phyloP scores from a whole-genome alignment of 2,113 vertebrate species.

The Perca schrenkii region DNA sequence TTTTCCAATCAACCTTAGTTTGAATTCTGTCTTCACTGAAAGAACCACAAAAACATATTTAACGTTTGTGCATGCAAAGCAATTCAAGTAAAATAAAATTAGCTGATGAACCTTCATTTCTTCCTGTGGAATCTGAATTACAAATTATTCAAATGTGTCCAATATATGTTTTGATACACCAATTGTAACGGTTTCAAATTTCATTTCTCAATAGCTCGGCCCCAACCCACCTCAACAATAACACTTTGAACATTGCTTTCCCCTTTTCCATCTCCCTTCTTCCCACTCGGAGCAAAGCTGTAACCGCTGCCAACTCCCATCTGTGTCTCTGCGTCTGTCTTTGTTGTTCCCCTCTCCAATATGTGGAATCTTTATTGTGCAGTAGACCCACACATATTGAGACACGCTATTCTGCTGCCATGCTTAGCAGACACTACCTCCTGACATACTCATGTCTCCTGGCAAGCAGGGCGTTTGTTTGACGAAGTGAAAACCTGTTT shows the following conservation, averaged over 20 bases:
- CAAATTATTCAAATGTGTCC: not conserved
- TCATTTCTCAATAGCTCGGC: constrained; percentile 20
- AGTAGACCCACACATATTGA: constrained; percentile 63
- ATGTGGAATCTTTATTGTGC: constrained; percentile 56
- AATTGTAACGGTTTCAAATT: constrained; percentile 8
- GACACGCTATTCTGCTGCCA: constrained; percentile 56
- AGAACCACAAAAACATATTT: not conserved
- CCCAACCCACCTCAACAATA: constrained; percentile 38
- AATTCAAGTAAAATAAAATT: too few relatives aligned
- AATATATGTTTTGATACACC: not conserved
- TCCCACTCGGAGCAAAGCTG: constrained; percentile 51
- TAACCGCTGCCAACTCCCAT: constrained; percentile 67
- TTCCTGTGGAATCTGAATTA: not conserved
- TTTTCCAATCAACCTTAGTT: not conserved
- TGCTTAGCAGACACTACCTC: constrained; percentile 53
- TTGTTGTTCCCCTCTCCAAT: constrained; percentile 57
- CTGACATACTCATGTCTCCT: constrained; percentile 47
- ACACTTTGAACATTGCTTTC: constrained; percentile 37
- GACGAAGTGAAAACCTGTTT: constrained; percentile 45
- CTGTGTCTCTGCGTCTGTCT: constrained; percentile 55
- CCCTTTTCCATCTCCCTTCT: constrained; percentile 37
- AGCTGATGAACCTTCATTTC: not conserved
- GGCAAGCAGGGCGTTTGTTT: constrained; percentile 32
- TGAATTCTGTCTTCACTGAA: not conserved
- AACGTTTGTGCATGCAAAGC: not conserved